Percentiles rank a stretch among this genome's conserved stretches.
phyloP scores from a whole-genome alignment of 2,888 invertebrate species.

The Trichogramma evanescens region DNA sequence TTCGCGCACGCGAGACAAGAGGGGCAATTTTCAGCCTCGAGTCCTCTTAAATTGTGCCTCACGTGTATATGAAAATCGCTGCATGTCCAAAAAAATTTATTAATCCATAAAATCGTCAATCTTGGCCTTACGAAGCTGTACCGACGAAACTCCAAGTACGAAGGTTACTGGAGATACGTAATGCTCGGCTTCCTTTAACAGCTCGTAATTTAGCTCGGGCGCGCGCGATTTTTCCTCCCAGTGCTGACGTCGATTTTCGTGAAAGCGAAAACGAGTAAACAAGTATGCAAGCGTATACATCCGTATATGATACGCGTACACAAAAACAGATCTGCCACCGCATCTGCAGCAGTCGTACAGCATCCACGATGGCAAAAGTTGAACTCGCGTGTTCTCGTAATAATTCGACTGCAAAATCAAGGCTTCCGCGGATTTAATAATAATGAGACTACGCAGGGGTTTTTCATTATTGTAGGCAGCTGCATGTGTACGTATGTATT shows the following conservation, averaged over 20 bases:
- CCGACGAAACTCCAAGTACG: too few relatives aligned
- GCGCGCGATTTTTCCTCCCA: too few relatives aligned
- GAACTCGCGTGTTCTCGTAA: background rate
- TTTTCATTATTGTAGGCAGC: conserved; percentile 13
- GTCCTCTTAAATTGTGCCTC: too few relatives aligned
- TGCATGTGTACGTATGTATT: conserved; percentile 1
- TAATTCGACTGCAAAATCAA: conserved; percentile 5
- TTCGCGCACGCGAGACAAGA: too few relatives aligned
- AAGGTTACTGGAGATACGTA: too few relatives aligned
- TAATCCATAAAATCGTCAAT: too few relatives aligned
- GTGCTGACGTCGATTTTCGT: background rate
- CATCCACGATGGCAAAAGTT: background rate
- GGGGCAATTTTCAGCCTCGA: too few relatives aligned
- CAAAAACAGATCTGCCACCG: background rate
- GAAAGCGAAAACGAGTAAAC: conserved; percentile 15
- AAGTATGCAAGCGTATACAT: background rate
- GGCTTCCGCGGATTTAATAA: conserved; percentile 6
- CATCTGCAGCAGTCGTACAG: conserved; percentile 1
- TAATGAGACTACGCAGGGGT: conserved; percentile 4
- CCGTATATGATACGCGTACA: background rate
- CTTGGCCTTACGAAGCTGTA: too few relatives aligned
- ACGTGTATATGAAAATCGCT: too few relatives aligned
- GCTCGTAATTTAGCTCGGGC: too few relatives aligned
- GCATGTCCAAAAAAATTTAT: too few relatives aligned
- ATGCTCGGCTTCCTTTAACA: too few relatives aligned